Conservation (phyloP, 2,797 vertebrate species). For the Acrossocheilus wenchowensis region DNA sequence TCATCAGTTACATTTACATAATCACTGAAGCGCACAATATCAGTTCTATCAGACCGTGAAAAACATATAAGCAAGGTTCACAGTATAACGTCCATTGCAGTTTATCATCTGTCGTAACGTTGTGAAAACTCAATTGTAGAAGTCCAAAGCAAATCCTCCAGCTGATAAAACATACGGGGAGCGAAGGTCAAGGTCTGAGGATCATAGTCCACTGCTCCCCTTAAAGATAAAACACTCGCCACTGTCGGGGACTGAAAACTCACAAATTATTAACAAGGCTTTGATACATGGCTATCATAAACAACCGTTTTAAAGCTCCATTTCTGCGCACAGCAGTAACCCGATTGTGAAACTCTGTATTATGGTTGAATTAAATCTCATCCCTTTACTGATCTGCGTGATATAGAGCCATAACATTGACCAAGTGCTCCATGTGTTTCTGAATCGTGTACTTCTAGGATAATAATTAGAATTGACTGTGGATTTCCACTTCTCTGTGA, state of each 20-base stretch:
- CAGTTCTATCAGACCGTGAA: not conserved
- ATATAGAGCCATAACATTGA: not conserved
- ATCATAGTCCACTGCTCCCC: slow-evolving; percentile 69
- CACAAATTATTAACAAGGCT: slow-evolving; percentile 73
- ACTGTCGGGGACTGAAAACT: slow-evolving; percentile 56
- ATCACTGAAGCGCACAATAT: not conserved
- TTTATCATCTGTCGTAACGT: slow-evolving; percentile 49
- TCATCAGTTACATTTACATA: slow-evolving; percentile 20
- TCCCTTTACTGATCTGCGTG: not conserved
- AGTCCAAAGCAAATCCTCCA: slow-evolving; percentile 69
- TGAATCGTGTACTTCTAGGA: not conserved
- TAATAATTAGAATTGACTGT: not conserved
- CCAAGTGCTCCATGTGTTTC: not conserved
- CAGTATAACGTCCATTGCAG: slow-evolving; percentile 1
- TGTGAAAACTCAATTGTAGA: slow-evolving; percentile 57
- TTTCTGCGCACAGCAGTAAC: slow-evolving; percentile 26
- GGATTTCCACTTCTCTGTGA: not conserved
- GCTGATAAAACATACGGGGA: slow-evolving; percentile 66
- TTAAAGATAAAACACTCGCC: slow-evolving; percentile 74
- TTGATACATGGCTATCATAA: slow-evolving; percentile 44
- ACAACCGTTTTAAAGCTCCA: not conserved
- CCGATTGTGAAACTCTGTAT: not conserved
- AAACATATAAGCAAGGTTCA: not conserved
- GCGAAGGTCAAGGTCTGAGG: slow-evolving; percentile 74
- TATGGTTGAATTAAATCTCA: not conserved